phyloP scores from a whole-genome alignment of 2,113 vertebrate species.

The Cyrtonyx montezumae region DNA sequence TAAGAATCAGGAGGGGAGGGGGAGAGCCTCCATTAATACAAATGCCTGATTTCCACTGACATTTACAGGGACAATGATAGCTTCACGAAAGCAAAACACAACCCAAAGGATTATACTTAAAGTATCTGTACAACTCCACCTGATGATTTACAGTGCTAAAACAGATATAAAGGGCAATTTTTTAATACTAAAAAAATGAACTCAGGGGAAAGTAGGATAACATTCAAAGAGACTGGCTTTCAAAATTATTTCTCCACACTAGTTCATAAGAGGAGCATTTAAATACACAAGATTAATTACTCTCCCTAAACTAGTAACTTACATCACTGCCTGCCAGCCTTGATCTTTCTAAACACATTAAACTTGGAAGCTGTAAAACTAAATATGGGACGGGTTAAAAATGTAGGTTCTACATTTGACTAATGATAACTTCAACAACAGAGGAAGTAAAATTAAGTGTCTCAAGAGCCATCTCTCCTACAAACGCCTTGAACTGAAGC shows the following conservation, averaged over 20 bases:
- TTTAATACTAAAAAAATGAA: constrained; percentile 55
- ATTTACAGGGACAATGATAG: constrained; percentile 62
- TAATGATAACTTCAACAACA: background rate
- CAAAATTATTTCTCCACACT: background rate
- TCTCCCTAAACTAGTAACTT: background rate
- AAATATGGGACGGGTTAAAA: background rate
- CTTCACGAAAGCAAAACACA: constrained; percentile 48
- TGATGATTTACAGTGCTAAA: constrained; percentile 48
- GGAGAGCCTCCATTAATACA: constrained; percentile 20
- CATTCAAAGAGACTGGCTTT: background rate
- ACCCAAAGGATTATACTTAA: constrained; percentile 57
- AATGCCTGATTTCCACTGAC: constrained; percentile 68
- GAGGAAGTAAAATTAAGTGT: background rate
- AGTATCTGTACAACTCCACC: constrained; percentile 26
- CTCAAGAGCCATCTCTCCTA: background rate
- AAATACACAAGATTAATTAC: constrained; percentile 18
- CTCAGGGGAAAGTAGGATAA: constrained; percentile 30
- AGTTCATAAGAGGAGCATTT: background rate
- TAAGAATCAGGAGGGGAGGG: background rate
- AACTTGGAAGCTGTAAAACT: background rate
- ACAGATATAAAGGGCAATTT: constrained; percentile 38
- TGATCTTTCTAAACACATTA: background rate
- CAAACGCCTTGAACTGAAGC: background rate
- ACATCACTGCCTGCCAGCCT: background rate
- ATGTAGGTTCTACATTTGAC: background rate